Evolutionary conservation across 2,113 vertebrate genomes (phyloP), one percentile per base, ranked within the genome.

Genomic region (Pedetes capensis): DNA sequence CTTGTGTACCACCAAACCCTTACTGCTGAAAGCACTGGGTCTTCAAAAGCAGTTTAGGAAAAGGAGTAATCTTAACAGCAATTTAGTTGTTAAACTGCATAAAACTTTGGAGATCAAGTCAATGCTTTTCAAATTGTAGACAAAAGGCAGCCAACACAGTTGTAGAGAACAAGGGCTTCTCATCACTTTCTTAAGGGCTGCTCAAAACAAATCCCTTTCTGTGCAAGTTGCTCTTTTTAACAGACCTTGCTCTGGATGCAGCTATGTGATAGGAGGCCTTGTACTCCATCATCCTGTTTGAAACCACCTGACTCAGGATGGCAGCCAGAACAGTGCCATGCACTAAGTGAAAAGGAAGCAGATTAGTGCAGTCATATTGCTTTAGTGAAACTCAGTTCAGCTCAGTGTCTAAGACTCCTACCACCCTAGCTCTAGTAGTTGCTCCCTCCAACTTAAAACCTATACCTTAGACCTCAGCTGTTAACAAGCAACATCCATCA

Each of bases 221-320:
- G 3, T 9, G 57, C 87, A 86, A 44, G 69, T 59, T 87, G 90
- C 75, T 95, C 78, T 95, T 85, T 96, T 94, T 47, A 94, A 88
- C 92, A 96, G 92, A 93, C 86, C 81, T 90, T 90, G 91, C 84
- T 89, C 82, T 97, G 94, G 87, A 93, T 74, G 90, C 80, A 93
- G 90, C 79, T 94, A 64, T n/a, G 64, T 3, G 18, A 76, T 14
- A 94, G 88, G 90, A 95, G 51, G 93, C 87, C 94, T 82, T 12
- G 16, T 81, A 82, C 47, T 89, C 87, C 89, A 79, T 85, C 75
- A 84, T 80, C 68, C 92, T 91, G 87, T 75, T 79, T 88, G 69
- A 94, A 93, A 87, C 92, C 91, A 87, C 76, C 68, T 13, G 34
- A 75, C 63, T 95, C 69, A 95, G 96, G 69, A 74, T 13, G 78